Evolutionary conservation across 2,113 vertebrate species (phyloP), one percentile per base, ranked within the genome.

Genomic region (Tragelaphus imberbis): DNA sequence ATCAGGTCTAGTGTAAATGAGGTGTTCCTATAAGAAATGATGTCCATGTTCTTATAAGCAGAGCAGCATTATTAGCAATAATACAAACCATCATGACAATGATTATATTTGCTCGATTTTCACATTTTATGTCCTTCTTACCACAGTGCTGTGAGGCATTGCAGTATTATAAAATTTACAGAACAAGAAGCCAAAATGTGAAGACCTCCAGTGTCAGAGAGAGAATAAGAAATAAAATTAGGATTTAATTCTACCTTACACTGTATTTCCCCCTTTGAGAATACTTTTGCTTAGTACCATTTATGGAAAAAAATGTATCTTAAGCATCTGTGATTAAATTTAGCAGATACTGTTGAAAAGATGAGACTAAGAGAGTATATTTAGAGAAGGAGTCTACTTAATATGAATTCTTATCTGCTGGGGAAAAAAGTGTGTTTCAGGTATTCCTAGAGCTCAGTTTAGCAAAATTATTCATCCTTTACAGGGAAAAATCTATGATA

Each of bases 261-360:
- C 27, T 65, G 49, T 96, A 75, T 30, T 53, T 94, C 79, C 56
- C 63, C 49, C 47, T 88, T 90, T 94, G 79, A 89, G 82, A 94
- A 94, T 88, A 97, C n/a, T 58, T 93, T 95, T 92, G 19, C 82
- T 92, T 95, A 94, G 80, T 13, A 87, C 95, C 97, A 97, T 97
- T 97, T 98, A 98, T 98, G 97, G 97, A 1, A 27, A 89, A 95
- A 96, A 95, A 81, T 68, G 68, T 97, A 85, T 92, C 94, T 84
- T 88, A 87, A 88, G 85, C 19, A 80, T 95, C 79, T 84, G 49
- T 92, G 79, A 84, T 80, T 98, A 98, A 98, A 98, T 97, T 97
- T 98, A 98, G 96, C 90, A 94, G 97, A 89, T 94, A 87, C 86
- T 87, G 79, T 88, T 94, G 90, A 95, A 95, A 95, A 96, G 88